phyloP scores from a whole-genome alignment of 2,797 vertebrate species.

The Poecilia velifera region DNA sequence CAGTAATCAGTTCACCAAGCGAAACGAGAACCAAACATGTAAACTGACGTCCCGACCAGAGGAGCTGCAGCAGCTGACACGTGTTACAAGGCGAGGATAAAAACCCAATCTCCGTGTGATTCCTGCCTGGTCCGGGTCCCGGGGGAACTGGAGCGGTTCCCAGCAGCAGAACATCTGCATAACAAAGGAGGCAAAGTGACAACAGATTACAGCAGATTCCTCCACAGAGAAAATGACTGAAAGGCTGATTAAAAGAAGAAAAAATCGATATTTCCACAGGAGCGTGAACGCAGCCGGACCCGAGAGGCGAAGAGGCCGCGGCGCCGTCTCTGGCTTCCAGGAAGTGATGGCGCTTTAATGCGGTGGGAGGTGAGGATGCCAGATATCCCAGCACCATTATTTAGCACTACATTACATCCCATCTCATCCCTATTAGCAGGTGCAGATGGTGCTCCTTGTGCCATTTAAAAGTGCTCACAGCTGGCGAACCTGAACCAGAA shows the following conservation, averaged over 20 bases:
- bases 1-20: constrained; percentile 6
- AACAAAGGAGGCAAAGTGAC: not conserved
- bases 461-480: constrained; percentile 72
- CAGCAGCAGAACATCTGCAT: not conserved
- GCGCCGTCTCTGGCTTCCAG: constrained; percentile 55
- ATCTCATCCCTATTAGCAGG: constrained; percentile 69
- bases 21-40: constrained; percentile 10
- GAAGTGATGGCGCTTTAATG: constrained; percentile 57
- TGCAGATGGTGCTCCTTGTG: constrained; percentile 70
- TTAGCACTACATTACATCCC: constrained; percentile 77
- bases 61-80: constrained; percentile 1
- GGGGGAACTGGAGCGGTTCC: not conserved
- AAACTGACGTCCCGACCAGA: constrained; percentile 4
- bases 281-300: constrained; percentile 36
- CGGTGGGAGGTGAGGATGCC: constrained; percentile 47
- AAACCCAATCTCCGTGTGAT: not conserved
- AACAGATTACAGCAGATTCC: constrained; percentile 8
- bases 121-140: not conserved
- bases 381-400: constrained; percentile 66
- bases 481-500: constrained; percentile 69
- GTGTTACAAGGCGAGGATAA: not conserved
- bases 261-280: constrained; percentile 29
- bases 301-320: constrained; percentile 44
- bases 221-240: constrained; percentile 14
- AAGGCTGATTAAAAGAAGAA: constrained; percentile 24